Conservation (phyloP, 2,113 vertebrate genomes). For the Stictonetta naevosa region DNA sequence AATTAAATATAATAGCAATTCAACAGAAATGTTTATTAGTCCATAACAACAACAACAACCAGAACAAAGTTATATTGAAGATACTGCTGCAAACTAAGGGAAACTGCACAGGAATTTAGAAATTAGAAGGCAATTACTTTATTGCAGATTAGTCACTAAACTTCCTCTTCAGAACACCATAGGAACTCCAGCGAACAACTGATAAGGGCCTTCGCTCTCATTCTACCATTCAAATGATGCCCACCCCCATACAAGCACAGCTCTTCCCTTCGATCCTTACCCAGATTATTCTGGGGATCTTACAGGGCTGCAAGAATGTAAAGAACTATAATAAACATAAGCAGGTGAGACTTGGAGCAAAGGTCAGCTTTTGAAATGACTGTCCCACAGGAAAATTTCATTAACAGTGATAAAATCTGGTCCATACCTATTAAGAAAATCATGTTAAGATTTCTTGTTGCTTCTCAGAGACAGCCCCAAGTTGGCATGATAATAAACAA, state of each 20-base stretch:
- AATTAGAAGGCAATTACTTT: background rate
- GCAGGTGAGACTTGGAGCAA: background rate
- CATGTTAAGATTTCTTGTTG: background rate
- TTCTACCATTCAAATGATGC: background rate
- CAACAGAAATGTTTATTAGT: background rate
- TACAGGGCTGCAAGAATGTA: background rate
- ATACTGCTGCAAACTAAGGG: background rate
- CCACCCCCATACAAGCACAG: background rate
- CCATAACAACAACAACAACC: background rate
- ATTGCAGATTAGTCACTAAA: background rate
- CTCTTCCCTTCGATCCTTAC: background rate
- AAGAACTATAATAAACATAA: background rate
- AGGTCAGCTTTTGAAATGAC: background rate
- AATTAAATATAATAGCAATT: background rate
- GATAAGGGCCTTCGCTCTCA: background rate
- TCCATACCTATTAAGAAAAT: background rate
- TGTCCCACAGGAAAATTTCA: background rate
- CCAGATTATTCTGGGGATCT: background rate
- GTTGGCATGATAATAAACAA: background rate
- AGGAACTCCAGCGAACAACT: background rate
- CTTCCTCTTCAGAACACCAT: background rate
- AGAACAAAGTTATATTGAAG: background rate
- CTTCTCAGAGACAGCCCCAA: background rate
- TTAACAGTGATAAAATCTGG: background rate
- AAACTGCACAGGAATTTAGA: background rate